Evolutionary conservation across 2,888 invertebrate species (phyloP), one percentile per base, ranked within the genome.

Genomic region (Siphonodentalium dalli): DNA sequence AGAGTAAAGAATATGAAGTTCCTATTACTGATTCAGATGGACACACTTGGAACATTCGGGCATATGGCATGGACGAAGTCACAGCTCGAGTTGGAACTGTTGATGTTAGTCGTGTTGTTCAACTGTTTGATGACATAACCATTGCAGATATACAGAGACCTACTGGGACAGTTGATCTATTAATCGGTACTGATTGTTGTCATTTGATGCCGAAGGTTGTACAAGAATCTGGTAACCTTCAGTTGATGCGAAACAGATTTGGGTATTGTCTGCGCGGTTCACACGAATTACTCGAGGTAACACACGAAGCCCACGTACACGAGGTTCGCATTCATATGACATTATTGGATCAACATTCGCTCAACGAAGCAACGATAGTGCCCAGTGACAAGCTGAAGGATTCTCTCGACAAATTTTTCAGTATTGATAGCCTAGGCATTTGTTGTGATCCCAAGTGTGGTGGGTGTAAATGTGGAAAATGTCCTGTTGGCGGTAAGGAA

Each of bases 211-310:
- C 50, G 8, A 23, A 37, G 8, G 43, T 43, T n/a, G 28, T 37
- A 8, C 27, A 42, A 15, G 28, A 44, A 51, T 15, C 44, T 26
- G 42, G 31, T n/a, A 35, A 28, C 13, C 39, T 51, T 4, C 38
- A 51, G 33, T 13, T 51, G 5, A 44, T 51, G 44, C 31, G 31
- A 24, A 51, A 51, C 33, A 43, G 45, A 33, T 51, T 51, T 51
- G 38, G 51, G n/a, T 51, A 38, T 37, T 51, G 51, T 35, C 3
- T 51, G 15, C 38, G 44, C 2, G 51, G 51, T 11, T 44, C 28
- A 11, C 44, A 51, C 21, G 21, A 34, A 31, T 24, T 37, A 28
- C 15, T 42, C 11, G 28, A 24, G 3, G 27, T 6, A 15, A 15
- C 13, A 7, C 13, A 18, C 2, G 13, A 18, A 11, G 7, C 18